phyloP scores from a whole-genome alignment of 2,113 vertebrate genomes.

The Catharus fuscescens region DNA sequence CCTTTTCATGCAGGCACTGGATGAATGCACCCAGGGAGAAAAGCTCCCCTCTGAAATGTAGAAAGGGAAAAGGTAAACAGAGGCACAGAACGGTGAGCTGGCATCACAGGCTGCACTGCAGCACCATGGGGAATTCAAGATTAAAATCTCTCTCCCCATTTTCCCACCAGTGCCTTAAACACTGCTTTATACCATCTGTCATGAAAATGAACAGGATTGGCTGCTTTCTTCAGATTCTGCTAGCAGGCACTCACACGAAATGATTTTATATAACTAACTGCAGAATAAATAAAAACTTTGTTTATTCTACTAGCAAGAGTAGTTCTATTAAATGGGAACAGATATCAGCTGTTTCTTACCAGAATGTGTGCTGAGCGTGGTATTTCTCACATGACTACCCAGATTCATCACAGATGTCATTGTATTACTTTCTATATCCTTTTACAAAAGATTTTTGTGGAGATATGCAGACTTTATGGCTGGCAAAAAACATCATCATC shows the following conservation, averaged over 20 bases:
- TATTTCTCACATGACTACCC: conserved; percentile 13
- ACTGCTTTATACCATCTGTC: conserved; percentile 14
- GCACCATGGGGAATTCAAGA: neutral
- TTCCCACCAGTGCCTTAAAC: conserved; percentile 31
- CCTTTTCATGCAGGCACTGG: neutral
- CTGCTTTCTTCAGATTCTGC: conserved; percentile 21
- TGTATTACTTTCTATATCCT: neutral
- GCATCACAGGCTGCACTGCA: neutral
- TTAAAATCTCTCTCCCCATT: conserved; percentile 26
- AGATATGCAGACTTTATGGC: neutral
- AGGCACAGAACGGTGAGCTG: neutral
- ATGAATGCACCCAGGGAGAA: neutral
- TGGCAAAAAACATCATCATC: neutral
- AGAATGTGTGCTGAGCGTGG: neutral
- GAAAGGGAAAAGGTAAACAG: conserved; percentile 1
- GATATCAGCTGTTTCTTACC: conserved; percentile 22
- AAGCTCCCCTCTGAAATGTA: neutral
- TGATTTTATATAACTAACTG: conserved; percentile 3
- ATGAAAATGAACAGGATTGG: neutral
- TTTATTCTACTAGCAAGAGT: conserved; percentile 43
- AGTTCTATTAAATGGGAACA: conserved; percentile 18
- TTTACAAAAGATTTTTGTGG: neutral
- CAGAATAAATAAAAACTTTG: conserved; percentile 40
- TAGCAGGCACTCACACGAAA: neutral
- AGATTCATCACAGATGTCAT: conserved; percentile 29